Evolutionary conservation across 2,797 vertebrate species (phyloP), one percentile per base, ranked within the genome.

Genomic region (Cirrhinus mrigala): DNA sequence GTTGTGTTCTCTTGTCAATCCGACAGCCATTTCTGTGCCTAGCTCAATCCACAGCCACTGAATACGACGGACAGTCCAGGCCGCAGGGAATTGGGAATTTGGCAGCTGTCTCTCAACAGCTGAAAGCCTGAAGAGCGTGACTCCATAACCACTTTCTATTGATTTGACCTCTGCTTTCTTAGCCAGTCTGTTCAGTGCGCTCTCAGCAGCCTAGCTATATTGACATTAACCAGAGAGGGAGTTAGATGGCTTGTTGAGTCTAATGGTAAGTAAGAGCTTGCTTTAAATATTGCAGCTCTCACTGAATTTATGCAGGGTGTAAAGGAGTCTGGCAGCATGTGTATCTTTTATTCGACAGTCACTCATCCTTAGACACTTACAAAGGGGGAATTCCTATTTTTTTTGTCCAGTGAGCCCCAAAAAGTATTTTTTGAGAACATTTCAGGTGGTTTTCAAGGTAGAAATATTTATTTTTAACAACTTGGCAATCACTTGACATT

Each of bases 91-190:
- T 7, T 22, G 29, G 40, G 7, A 48, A 74, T 60, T 48, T 33
- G 10, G 40, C 54, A 82, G 81, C 79, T 74, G 52, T 74, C 84
- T 18, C 8, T 50, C 37, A 62, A 70, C 68, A 73, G 33, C 66
- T 71, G 27, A 85, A 79, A 80, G 69, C 52, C 68, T 60, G 66
- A 79, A 79, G 71, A 79, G 12, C 37, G 0, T 46, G 62, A 50
- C 82, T 73, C 69, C 24, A 74, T 60, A 33, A 46, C 58, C 46
- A 27, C 24, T 22, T 80, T 84, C 27, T 79, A 48, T 79, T 79
- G 74, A 78, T 70, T 76, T 79, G 75, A 85, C 83, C 83, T 83
- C 71, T 44, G 48, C 27, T 52, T 56, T 69, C 33, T 71, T 70
- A 71, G 15, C 4, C 37, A 40, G 50, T 70, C 64, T 78, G 46